These are phyloP conservation scores for Alosa alosa DNA, from an alignment of 2,113 vertebrate genomes.

Conservation along the genomic window DNA sequence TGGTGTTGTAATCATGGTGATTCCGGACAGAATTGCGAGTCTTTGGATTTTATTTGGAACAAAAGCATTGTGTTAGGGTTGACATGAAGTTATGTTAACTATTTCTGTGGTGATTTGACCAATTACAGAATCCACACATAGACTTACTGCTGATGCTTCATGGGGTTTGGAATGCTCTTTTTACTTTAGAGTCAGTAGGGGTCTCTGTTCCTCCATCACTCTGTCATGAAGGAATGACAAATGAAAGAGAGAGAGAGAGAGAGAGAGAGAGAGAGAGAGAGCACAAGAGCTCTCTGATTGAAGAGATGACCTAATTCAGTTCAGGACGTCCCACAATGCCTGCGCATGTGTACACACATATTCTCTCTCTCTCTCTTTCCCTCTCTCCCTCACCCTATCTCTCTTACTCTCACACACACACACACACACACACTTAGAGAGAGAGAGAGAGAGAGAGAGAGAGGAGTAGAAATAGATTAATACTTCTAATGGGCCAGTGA, in stretches of 20 bases:
- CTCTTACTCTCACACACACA: neutral
- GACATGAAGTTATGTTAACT: neutral
- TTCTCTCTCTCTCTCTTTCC: slow-evolving; percentile 32
- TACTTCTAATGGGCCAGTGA: slow-evolving; percentile 60
- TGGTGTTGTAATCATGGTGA: neutral
- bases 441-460: slow-evolving; percentile 43
- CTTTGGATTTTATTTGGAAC: neutral
- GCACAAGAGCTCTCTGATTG: slow-evolving; percentile 66
- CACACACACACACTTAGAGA: slow-evolving; percentile 31
- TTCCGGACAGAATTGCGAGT: neutral
- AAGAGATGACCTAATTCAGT: slow-evolving; percentile 73
- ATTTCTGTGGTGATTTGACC: neutral
- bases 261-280: slow-evolving; percentile 36
- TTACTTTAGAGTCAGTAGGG: slow-evolving; percentile 54
- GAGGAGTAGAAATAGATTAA: slow-evolving; percentile 58
- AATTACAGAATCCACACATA: neutral
- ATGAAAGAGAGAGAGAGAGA: neutral
- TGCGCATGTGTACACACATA: slow-evolving; percentile 45
- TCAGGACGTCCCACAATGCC: slow-evolving; percentile 72
- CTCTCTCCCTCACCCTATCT: neutral
- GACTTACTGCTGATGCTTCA: neutral
- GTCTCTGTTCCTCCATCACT: slow-evolving; percentile 67
- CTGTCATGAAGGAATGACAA: slow-evolving; percentile 19
- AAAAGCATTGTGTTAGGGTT: neutral
- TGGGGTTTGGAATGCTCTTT: neutral